phyloP scores from a whole-genome alignment of 2,888 invertebrate genomes.

The Athripsodes cinereus region DNA sequence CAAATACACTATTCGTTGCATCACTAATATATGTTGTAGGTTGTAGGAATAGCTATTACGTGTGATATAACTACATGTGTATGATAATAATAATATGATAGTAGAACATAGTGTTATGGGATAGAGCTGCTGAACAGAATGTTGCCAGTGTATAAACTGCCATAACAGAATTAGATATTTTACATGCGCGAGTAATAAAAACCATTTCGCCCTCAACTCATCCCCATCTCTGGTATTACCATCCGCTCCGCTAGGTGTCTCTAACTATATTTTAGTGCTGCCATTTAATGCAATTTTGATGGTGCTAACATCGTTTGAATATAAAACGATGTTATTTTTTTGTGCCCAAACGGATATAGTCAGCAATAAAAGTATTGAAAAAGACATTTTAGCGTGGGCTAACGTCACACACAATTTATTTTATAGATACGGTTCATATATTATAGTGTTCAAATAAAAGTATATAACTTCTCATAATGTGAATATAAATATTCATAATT shows the following conservation, averaged over 20 bases:
- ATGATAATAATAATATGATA: too few species aligned
- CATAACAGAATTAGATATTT: conserved; percentile 28
- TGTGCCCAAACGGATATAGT: conserved; percentile 26
- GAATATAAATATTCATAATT: too few species aligned
- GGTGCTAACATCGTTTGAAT: conserved; percentile 28
- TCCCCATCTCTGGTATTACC: background rate
- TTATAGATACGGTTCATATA: conserved; percentile 11
- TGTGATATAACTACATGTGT: too few species aligned
- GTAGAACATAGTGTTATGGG: too few species aligned
- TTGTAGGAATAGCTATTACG: too few species aligned
- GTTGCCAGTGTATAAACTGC: conserved; percentile 3
- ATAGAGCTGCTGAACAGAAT: background rate
- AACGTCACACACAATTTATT: conserved; percentile 13
- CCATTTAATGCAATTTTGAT: conserved; percentile 28
- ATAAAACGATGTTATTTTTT: conserved; percentile 27
- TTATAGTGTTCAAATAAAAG: too few species aligned
- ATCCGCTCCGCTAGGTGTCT: conserved; percentile 18
- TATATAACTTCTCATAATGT: too few species aligned
- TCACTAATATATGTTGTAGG: too few species aligned
- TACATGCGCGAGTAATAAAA: conserved; percentile 27
- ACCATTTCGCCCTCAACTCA: conserved; percentile 18
- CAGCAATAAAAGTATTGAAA: conserved; percentile 25
- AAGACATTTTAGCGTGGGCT: conserved; percentile 14
- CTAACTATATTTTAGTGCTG: conserved; percentile 27
- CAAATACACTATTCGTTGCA: too few species aligned